These are phyloP conservation scores for Trichogramma evanescens DNA, from an alignment of 2,888 invertebrate species.

Conservation along the genomic window DNA sequence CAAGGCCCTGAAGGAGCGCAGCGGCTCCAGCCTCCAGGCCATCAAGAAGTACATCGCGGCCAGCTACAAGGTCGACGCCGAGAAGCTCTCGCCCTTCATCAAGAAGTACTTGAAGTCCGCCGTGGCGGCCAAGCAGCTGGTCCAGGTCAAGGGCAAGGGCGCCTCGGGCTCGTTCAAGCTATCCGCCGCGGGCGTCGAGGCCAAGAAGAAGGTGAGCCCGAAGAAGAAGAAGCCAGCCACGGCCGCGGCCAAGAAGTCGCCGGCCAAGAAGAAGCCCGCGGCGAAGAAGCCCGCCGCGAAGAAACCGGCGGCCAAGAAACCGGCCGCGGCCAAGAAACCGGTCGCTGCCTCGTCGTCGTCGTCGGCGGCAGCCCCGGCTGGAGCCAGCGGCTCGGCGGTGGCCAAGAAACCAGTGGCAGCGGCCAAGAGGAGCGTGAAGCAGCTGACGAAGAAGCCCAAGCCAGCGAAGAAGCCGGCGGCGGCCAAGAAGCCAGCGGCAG, in stretches of 20 bases:
- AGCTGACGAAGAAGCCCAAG: constrained; percentile 12
- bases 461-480: constrained; percentile 24
- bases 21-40: constrained; percentile 54
- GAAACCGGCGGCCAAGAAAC: constrained; percentile 28
- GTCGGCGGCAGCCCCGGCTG: constrained; percentile 44
- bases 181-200: constrained; percentile 29
- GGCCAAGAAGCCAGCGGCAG: constrained; percentile 8
- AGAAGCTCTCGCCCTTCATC: constrained; percentile 55
- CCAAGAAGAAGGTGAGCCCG: constrained; percentile 18
- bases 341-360: constrained; percentile 49
- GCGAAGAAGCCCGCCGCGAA: constrained; percentile 28
- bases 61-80: constrained; percentile 55
- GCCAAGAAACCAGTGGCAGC: constrained; percentile 23
- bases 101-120: constrained; percentile 55
- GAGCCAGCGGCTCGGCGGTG: constrained; percentile 25
- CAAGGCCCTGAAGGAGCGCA: constrained; percentile 50
- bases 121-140: constrained; percentile 44
- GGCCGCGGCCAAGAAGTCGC: constrained; percentile 43
- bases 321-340: constrained; percentile 21
- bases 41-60: constrained; percentile 59
- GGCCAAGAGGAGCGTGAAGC: constrained; percentile 26
- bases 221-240: constrained; percentile 54
- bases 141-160: constrained; percentile 53
- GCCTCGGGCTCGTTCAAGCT: constrained; percentile 51
- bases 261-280: constrained; percentile 50